Base-by-base conservation (phyloP, 2,888 invertebrate genomes). In the Sinotaia quadrata region DNA sequence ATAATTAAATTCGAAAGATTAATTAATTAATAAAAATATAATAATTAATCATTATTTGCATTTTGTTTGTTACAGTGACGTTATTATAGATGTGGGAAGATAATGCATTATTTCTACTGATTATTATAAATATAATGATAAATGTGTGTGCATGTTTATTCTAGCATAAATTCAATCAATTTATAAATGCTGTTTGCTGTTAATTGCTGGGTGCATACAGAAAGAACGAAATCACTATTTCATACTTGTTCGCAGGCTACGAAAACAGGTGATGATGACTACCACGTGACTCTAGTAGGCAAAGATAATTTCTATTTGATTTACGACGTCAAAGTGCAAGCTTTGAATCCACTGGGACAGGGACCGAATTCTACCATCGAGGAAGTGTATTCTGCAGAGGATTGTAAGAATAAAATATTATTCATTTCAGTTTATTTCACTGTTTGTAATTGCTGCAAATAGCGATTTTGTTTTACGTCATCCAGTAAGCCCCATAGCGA, bases 321-420 rank as follows among this genome's bases (percentile, higher is more conserved):
- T 34, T 88, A 87, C 68, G 81, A 82, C 56, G 85, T 87, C 4
- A 80, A 82, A 67, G 84, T 81, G 3, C 78, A 79, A 62, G 81
- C 80, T 0, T 33, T 75, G 56, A 87, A 87, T 67, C 65, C 59
- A 15, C 61, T 93, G 12, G 97, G 96, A 0, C 89, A 90, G 15
- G 97, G 97, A 0, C 96, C 96, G 0, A 92, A 93, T 80, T 95
- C 95, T 73, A 73, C 78, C 4, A 91, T 92, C 7, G 90, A 92
- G 2, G 91, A 91, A 0, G 91, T 92, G 0, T 92, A 74, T 37
- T 83, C 83, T 4, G 83, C 83, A 8, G 81, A 81, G 73, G 77
- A 73, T 21, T 58, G 83, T 83, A 57, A 72, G 81, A 77, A n/a
- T n/a, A n/a, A n/a, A n/a, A n/a, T n/a, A n/a, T n/a, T n/a, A n/a